Percentiles rank a stretch among this genome's conserved stretches.
Conservation (phyloP, 1,140 invertebrate genomes). For the Manduca sexta region DNA sequence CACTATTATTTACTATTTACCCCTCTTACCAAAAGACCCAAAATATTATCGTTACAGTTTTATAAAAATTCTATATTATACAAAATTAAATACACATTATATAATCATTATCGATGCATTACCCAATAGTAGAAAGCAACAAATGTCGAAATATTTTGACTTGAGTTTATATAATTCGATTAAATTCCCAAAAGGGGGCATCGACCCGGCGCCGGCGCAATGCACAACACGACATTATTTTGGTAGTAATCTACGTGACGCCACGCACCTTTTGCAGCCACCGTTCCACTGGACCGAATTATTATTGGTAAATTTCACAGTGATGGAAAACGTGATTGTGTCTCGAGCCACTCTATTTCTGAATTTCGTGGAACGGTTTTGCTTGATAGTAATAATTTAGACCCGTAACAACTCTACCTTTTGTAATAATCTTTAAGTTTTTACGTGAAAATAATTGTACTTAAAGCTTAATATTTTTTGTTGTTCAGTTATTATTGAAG, state of each 20-base stretch:
- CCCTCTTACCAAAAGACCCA: too few relatives aligned
- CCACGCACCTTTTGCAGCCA: slow-evolving; percentile 33
- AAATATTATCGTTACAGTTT: too few relatives aligned
- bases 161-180: slow-evolving; percentile 38
- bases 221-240: slow-evolving; percentile 31
- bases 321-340: slow-evolving; percentile 42
- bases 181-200: slow-evolving; percentile 39
- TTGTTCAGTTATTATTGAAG: too few relatives aligned
- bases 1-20: too few relatives aligned
- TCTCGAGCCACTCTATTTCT: slow-evolving; percentile 30
- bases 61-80: too few relatives aligned
- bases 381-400: slow-evolving; percentile 15
- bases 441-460: neutral
- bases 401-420: slow-evolving; percentile 5
- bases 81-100: too few relatives aligned
- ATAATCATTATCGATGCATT: too few relatives aligned
- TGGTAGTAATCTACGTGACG: slow-evolving; percentile 44
- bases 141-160: too few relatives aligned
- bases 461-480: neutral
- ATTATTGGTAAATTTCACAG: slow-evolving; percentile 42
- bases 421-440: neutral
- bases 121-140: too few relatives aligned
- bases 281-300: slow-evolving; percentile 36
- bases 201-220: slow-evolving; percentile 26
- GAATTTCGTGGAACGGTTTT: slow-evolving; percentile 29